Evolutionary conservation across 2,113 vertebrate species (phyloP).

Genomic region (Junco hyemalis): DNA sequence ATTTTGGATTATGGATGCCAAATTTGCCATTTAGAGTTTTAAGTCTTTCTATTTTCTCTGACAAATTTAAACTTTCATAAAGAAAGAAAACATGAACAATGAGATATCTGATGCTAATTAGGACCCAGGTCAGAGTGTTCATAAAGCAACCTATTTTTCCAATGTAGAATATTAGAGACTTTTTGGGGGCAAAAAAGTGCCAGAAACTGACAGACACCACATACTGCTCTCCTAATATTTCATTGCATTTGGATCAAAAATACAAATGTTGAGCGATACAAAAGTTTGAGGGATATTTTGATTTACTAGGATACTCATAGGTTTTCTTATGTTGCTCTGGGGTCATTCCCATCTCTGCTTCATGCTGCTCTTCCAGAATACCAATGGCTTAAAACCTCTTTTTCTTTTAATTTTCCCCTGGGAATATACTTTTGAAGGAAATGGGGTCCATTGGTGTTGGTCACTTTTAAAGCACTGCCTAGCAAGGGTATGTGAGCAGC

Average conservation of each 20-base stretch:
- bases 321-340: neutral
- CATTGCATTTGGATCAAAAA: neutral
- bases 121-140: neutral
- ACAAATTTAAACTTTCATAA: neutral
- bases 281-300: neutral
- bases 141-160: neutral
- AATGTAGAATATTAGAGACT: neutral
- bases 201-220: neutral
- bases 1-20: neutral
- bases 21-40: neutral
- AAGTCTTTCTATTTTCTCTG: neutral
- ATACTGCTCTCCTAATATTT: neutral
- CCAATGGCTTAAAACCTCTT: neutral
- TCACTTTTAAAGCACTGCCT: neutral
- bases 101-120: neutral
- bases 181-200: neutral
- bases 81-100: neutral
- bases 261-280: neutral
- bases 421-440: neutral
- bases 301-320: neutral
- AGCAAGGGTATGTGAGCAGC: neutral
- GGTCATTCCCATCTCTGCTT: neutral
- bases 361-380: neutral
- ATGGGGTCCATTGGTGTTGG: rapidly evolving
- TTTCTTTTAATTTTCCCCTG: neutral